Evolutionary conservation across 2,888 invertebrate genomes (phyloP).

Genomic region (Tiliacea citrago): DNA sequence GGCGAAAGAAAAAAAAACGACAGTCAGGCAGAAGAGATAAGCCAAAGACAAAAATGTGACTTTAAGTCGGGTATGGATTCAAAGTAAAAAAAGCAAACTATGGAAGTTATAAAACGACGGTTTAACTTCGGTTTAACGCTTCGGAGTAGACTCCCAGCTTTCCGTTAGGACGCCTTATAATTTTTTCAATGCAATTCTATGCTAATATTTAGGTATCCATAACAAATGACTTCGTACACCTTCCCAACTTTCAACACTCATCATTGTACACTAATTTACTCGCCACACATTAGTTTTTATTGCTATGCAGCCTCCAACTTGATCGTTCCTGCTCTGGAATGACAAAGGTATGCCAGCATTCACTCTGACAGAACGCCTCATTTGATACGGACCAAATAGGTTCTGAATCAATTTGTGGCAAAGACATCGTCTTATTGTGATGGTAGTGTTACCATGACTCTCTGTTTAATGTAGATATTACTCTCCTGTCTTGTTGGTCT

Average conservation of each 20-base stretch:
- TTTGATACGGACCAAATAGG: conserved; percentile 78
- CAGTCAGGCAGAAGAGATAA: too few species aligned
- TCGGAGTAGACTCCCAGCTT: too few species aligned
- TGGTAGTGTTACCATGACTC: conserved; percentile 62
- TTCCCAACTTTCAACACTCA: neutral
- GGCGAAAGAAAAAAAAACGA: too few species aligned
- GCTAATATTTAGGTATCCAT: neutral
- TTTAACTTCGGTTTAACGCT: too few species aligned
- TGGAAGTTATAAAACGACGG: too few species aligned
- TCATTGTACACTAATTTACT: conserved; percentile 16
- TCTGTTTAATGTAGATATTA: neutral
- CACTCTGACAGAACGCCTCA: conserved; percentile 59
- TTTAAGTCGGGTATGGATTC: too few species aligned
- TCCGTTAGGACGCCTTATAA: too few species aligned
- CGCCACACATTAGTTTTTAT: conserved; percentile 18
- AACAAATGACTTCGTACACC: neutral
- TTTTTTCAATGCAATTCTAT: neutral
- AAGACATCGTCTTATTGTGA: conserved; percentile 68
- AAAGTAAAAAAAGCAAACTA: too few species aligned
- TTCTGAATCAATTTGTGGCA: conserved; percentile 82
- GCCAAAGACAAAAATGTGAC: too few species aligned
- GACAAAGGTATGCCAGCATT: conserved; percentile 65
- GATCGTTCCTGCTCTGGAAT: conserved; percentile 42
- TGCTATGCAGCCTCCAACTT: neutral
- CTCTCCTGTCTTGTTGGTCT: too few species aligned